Conservation (phyloP, 2,888 invertebrate species). For the Didymodactylos carnosus region DNA sequence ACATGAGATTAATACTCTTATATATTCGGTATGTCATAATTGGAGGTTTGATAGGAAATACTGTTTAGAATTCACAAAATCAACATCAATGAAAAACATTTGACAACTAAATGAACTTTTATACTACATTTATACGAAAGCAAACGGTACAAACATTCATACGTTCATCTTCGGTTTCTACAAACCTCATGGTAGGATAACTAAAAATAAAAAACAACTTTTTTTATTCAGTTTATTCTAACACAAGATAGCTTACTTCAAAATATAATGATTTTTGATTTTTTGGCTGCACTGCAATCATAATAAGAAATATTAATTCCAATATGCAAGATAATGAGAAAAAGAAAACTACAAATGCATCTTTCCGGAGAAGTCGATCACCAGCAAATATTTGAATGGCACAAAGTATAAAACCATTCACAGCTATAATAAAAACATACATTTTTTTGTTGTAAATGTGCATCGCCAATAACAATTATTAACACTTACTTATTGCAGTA, state of each 20-base stretch:
- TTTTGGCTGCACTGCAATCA: neutral
- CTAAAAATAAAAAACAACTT: neutral
- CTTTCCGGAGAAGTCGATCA: neutral
- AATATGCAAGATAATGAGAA: neutral
- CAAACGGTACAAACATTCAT: too few species aligned
- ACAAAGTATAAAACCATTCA: neutral
- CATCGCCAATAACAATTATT: too few species aligned
- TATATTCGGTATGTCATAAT: too few species aligned
- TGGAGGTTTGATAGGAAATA: too few species aligned
- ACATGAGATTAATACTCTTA: too few species aligned
- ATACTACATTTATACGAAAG: too few species aligned
- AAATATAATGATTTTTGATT: neutral
- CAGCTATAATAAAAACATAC: neutral
- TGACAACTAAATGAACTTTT: too few species aligned
- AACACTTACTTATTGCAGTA: neutral
- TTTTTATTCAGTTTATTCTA: neutral
- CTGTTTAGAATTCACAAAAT: too few species aligned
- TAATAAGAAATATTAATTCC: neutral
- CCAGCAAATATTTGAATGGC: neutral
- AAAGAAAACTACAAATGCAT: neutral
- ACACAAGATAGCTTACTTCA: neutral
- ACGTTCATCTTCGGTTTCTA: too few species aligned
- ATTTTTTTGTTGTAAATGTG: too few species aligned
- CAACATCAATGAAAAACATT: too few species aligned
- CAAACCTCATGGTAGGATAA: too few species aligned